phyloP scores from a whole-genome alignment of 2,113 vertebrate genomes.

The Euleptes europaea region DNA sequence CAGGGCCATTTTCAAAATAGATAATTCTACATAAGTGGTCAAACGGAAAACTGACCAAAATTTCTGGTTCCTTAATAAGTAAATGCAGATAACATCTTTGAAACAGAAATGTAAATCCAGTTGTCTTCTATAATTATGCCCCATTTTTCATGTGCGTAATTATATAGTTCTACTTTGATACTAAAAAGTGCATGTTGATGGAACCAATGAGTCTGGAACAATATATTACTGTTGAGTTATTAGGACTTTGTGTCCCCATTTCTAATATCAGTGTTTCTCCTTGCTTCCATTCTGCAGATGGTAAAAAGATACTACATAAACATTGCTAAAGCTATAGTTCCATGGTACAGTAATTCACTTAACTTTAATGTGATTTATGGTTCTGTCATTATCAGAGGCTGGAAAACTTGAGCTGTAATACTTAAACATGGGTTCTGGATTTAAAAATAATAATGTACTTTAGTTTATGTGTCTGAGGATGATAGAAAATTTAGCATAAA shows the following conservation, averaged over 20 bases:
- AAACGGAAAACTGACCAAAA: not conserved
- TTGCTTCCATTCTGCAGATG: constrained; percentile 73
- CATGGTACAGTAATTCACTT: constrained; percentile 91
- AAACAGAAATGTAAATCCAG: constrained; percentile 58
- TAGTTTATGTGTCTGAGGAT: constrained; percentile 50
- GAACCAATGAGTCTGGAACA: constrained; percentile 66
- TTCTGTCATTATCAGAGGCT: constrained; percentile 88
- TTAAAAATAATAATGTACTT: constrained; percentile 83
- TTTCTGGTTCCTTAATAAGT: constrained; percentile 51
- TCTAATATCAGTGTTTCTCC: constrained; percentile 59
- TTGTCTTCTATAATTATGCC: constrained; percentile 43
- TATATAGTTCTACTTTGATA: constrained; percentile 59
- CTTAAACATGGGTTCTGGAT: constrained; percentile 76
- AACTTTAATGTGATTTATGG: constrained; percentile 92
- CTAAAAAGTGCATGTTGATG: constrained; percentile 55
- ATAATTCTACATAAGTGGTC: not conserved
- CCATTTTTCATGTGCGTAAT: constrained; percentile 51
- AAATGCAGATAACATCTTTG: constrained; percentile 60
- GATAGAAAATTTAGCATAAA: constrained; percentile 56
- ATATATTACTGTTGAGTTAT: constrained; percentile 71
- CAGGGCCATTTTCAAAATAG: not conserved
- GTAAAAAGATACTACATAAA: constrained; percentile 86
- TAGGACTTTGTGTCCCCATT: constrained; percentile 69
- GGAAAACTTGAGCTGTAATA: constrained; percentile 74
- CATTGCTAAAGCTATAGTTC: constrained; percentile 86